Base-by-base conservation (phyloP, 2,113 vertebrate genomes). In the Sceloporus undulatus region DNA sequence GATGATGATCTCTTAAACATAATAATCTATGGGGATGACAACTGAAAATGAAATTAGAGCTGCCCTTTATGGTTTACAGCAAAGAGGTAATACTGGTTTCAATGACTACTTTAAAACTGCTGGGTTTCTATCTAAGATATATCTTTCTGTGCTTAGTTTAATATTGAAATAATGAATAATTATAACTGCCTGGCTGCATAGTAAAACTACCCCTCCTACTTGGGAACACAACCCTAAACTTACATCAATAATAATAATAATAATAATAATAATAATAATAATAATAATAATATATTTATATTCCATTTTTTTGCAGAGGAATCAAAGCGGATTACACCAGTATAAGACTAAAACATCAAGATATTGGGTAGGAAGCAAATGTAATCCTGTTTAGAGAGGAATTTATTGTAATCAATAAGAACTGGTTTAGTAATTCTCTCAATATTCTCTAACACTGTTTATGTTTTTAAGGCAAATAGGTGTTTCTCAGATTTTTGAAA, bases 31-130 rank as follows among this genome's bases (percentile, higher is more conserved):
- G 40, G 19, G 54, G 73, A 21, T 21, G 34, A 54, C 10, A 54
- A 79, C 11, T 71, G 73, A 82, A 91, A 88, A 65, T 16, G 5
- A 86, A 95, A 88, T 86, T 79, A 79, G 79, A 62, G 48, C 78
- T 9, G 9, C 8, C 88, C 85, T 21, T 2, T 79, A 71, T 29
- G 90, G 74, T 84, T 85, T 88, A 86, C 77, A 66, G 82, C 85
- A 87, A 84, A 68, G 23, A 87, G 29, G 83, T 87, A 89, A 74
- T 88, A 82, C 81, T 92, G 91, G 76, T 92, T 95, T 93, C 84
- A 4, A 0, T 79, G 90, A 71, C 85, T 82, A 74, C 74, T 77
- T 87, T 90, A 91, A 87, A 93, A 92, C 90, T 87, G 90, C 16
- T 62, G 84, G 73, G 21, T 91, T 91, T 92, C 83, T 54, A 38